Evolutionary conservation across 1,140 invertebrate genomes (phyloP), one percentile per base, ranked within the genome.

Genomic region (Ips nitidus): DNA sequence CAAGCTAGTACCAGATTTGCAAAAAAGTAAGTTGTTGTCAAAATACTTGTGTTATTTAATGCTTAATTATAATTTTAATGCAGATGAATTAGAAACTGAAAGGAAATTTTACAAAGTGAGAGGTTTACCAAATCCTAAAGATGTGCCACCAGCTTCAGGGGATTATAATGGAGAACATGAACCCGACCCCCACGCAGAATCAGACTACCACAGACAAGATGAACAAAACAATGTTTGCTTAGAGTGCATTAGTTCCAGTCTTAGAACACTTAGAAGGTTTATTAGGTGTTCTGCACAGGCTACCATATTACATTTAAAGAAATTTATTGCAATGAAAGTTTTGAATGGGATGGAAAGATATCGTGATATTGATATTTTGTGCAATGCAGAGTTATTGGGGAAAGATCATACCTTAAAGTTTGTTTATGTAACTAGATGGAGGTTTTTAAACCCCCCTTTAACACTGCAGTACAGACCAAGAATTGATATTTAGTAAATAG

Each of bases 361-460:
- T 86, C 90, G 92, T 85, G 95, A 99, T 85, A 94, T 98, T 82
- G 98, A 99, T 84, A 97, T 99, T 79, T 85, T 98, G 79, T 99
- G 97, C 84, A 98, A 99, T 85, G 93, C 98, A 80, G 97, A 99
- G 86, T 85, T 99, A 69, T 83, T 99, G 80, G 98, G 97, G 50
- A 98, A 98, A 82, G 97, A 99, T 82, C 98, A 99, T 81, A 99
- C 97, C 45, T 85, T 99, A 64, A 98, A 99, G 83, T 99, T 99
- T 84, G 97, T 99, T 42, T 95, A 94, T 78, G 94, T 99, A 7
- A 99, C 98, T 45, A 86, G 96, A 76, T 99, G 97, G 96, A 89
- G 97, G 83, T 95, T 96, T 83, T 89, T 94, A 75, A 94, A 94
- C 80, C 93, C 93, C 55, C 94, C 94, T 1, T 82, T 95, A 50